Base-by-base conservation (phyloP, 2,113 vertebrate species). In the Tyto alba region DNA sequence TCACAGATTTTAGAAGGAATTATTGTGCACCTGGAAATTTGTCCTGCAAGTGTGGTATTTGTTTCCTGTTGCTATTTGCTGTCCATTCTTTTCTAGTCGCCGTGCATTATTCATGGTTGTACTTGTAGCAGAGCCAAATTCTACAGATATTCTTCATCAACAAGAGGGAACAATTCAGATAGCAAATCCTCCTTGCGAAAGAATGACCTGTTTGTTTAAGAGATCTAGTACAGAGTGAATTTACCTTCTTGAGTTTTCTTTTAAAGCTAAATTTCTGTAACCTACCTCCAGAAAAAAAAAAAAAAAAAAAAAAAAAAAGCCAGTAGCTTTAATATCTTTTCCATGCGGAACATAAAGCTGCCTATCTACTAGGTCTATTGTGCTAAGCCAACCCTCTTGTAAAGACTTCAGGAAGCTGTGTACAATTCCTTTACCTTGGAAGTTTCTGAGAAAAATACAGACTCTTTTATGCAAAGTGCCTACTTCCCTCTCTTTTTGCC, bases 1-100 rank as follows among this genome's bases (percentile, higher is more conserved):
- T 96, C 92, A 92, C 95, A 93, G 96, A 95, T 95, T 96, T 95
- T 95, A 96, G 96, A 92, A 96, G 95, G 89, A 95, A 89, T 95
- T 95, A 96, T 96, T 96, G 91, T 91, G 89, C 94, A 96, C 96
- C 95, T 97, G 89, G 87, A 96, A 97, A 95, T 97, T 95, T 96
- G 96, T 95, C 94, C 94, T 82, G 95, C 77, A 94, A 95, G 77
- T 96, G 84, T 93, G 90, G 93, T 96, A 95, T 97, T 96, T 89
- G 94, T 96, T 96, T 96, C 95, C 92, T 95, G 94, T 95, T 96
- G 90, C 95, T 96, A 95, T 96, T 96, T 95, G 84, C 92, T 96
- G 95, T 95, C 95, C 81, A 4, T 93, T 93, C 92, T 91, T 91
- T 97, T 88, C 80, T 94, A 92, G 84, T 96, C 86, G 88, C n/a